Evolutionary conservation across 2,797 vertebrate genomes (phyloP), one percentile per base, ranked within the genome.

Genomic region (Streptopelia turtur): DNA sequence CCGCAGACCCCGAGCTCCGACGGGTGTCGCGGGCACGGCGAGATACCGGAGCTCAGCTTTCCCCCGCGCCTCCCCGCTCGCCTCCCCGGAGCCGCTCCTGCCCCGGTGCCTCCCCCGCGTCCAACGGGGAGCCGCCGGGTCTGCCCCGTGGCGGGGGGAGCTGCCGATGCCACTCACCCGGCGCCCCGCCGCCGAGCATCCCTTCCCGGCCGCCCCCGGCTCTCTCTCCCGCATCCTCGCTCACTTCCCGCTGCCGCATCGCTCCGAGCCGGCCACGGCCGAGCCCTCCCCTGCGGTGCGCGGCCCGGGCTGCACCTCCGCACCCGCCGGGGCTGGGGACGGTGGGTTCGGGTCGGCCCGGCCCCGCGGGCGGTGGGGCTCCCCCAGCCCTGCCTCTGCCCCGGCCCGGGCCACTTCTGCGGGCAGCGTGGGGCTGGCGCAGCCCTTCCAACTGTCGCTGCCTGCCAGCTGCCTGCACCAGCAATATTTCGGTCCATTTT

Each of bases 161-260:
- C 47, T 79, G 30, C 71, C 45, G 25, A 43, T 13, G 57, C 45
- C 45, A 39, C 16, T 61, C 53, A 27, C 23, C 37, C 64, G 49
- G 16, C 28, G 18, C 9, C 14, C 33, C 6, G 13, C 52, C 77
- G 17, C 81, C 69, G 55, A 78, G 68, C 53, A 39, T 83, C 68
- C 33, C 18, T 33, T 83, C 39, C 35, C 15, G 53, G 68, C 55
- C 31, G 28, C 71, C 84, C 61, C 55, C 43, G 59, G 50, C 69
- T 23, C 64, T 27, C 41, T 47, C 56, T 74, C 89, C 92, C 60
- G 94, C 89, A 84, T 74, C 81, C 89, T n/a, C 50, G 65, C 81
- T 91, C 81, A 60, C 63, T 82, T 77, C 68, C 75, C 69, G 75
- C 65, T 95, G 92, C 94, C 87, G 94, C 94, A 94, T 86, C 87